Evolutionary conservation across 2,888 invertebrate species (phyloP).

Genomic region (Beris morrisii): DNA sequence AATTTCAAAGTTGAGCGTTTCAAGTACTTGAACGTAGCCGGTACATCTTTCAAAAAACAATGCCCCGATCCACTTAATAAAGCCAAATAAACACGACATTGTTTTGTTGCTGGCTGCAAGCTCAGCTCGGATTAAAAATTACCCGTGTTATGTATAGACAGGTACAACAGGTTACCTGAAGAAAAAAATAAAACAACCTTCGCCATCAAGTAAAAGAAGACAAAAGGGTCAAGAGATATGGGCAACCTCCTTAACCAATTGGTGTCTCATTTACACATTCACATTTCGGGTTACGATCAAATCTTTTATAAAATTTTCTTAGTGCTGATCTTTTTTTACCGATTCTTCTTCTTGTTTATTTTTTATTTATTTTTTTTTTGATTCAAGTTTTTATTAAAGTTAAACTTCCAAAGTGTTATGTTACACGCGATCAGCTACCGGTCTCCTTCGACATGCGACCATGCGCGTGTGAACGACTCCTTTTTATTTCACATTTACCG

Average conservation of each 20-base stretch:
- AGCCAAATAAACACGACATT: constrained; percentile 21
- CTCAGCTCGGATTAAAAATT: constrained; percentile 10
- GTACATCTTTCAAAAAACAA: constrained; percentile 18
- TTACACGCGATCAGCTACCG: constrained; percentile 35
- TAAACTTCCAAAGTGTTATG: constrained; percentile 28
- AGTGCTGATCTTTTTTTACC: constrained; percentile 30
- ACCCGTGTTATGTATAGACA: no score
- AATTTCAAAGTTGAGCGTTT: background rate
- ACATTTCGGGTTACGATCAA: no score
- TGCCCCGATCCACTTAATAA: constrained; percentile 27
- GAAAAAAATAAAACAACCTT: constrained; percentile 1
- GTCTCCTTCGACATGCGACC: constrained; percentile 18
- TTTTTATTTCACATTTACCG: constrained; percentile 4
- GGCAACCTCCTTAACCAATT: no score
- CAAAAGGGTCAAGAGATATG: background rate
- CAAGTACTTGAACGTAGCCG: no score
- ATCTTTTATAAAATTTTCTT: no score
- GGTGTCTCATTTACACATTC: no score
- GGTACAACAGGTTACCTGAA: no score
- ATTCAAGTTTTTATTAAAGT: background rate
- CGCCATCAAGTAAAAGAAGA: background rate
- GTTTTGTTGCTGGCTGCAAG: constrained; percentile 5
- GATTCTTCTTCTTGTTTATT: constrained; percentile 27
- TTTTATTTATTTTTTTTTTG: background rate
- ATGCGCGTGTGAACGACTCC: constrained; percentile 26